Evolutionary conservation across 2,797 vertebrate genomes (phyloP).

Genomic region (Coreius guichenoti): DNA sequence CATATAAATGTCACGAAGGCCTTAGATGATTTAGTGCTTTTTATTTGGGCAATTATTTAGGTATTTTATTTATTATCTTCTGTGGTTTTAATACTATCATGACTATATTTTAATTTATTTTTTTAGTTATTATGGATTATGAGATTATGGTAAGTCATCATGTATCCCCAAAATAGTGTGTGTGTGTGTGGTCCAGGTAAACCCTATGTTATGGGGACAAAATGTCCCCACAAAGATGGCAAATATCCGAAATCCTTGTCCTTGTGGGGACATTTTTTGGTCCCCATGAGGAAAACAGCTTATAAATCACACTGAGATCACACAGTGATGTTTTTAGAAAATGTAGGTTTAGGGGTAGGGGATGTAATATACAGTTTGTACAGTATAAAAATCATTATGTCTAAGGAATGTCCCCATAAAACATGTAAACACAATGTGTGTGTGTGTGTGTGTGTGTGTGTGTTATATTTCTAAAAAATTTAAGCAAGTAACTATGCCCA

Average conservation of each 20-base stretch:
- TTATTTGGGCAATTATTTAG: conserved; percentile 38
- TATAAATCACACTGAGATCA: not conserved
- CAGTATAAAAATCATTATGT: too few relatives aligned
- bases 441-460: too few relatives aligned
- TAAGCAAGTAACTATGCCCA: not conserved
- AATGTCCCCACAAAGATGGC: too few relatives aligned
- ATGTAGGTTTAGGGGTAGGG: not conserved
- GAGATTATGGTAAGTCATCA: conserved; percentile 1
- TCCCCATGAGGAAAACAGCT: not conserved
- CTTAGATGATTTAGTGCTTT: conserved; percentile 39
- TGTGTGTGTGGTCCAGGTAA: not conserved
- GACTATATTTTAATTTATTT: not conserved
- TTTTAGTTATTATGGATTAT: not conserved
- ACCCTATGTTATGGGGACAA: too few relatives aligned
- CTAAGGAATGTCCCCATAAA: too few relatives aligned
- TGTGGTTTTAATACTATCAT: not conserved
- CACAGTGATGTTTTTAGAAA: not conserved
- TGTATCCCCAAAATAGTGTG: not conserved
- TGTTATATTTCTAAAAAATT: not conserved
- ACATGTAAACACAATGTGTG: not conserved
- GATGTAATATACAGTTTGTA: too few relatives aligned
- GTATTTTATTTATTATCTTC: conserved; percentile 14
- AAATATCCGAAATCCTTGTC: too few relatives aligned
- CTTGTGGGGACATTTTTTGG: not conserved
- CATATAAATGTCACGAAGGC: conserved; percentile 29